Percentiles rank a stretch among this genome's conserved stretches.
These are phyloP conservation scores for Halyomorpha halys DNA, from an alignment of 1,140 invertebrate genomes.

Conservation along the genomic window DNA sequence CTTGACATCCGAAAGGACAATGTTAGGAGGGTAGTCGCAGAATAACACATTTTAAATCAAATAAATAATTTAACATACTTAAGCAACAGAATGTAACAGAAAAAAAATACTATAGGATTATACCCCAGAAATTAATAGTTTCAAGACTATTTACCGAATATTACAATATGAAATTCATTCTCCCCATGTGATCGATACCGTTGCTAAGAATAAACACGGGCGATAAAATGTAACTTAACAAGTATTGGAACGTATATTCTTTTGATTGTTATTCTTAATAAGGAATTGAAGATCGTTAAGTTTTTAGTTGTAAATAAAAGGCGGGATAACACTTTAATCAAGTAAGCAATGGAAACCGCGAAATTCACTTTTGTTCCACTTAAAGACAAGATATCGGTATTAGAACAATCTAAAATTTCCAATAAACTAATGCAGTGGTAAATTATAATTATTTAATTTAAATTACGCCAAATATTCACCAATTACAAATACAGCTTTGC, in stretches of 20 bases:
- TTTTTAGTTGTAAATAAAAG: neutral
- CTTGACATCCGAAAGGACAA: constrained; percentile 16
- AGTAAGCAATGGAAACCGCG: constrained; percentile 3
- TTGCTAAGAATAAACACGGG: neutral
- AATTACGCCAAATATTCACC: neutral
- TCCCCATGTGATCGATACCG: constrained; percentile 6
- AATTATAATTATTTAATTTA: neutral
- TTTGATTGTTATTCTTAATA: too few relatives aligned
- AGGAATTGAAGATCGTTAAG: neutral
- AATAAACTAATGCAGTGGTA: constrained; percentile 7
- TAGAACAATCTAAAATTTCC: neutral
- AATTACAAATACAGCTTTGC: too few relatives aligned
- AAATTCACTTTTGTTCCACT: constrained; percentile 1
- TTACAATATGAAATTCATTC: neutral
- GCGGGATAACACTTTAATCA: neutral
- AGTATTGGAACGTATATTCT: too few relatives aligned
- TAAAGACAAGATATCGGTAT: neutral
- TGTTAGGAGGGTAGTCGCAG: constrained; percentile 1
- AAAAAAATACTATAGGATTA: too few relatives aligned
- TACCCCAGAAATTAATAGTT: too few relatives aligned
- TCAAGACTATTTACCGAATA: too few relatives aligned
- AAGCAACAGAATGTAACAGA: too few relatives aligned
- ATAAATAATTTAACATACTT: too few relatives aligned
- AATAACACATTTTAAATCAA: neutral
- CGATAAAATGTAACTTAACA: too few relatives aligned